These are phyloP conservation scores for Oreochromis mossambicus DNA, from an alignment of 2,797 vertebrate genomes.

Conservation along the genomic window DNA sequence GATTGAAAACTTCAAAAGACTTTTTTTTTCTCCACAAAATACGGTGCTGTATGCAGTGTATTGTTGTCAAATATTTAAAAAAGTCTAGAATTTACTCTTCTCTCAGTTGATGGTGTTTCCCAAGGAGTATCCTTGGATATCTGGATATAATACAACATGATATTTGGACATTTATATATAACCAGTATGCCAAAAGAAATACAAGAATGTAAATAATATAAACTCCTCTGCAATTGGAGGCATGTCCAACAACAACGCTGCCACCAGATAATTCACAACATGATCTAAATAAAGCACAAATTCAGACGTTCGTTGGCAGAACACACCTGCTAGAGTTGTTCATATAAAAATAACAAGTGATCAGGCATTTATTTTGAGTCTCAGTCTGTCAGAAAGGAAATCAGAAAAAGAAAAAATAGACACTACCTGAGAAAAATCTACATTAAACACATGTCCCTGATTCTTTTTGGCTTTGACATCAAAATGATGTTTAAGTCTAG, in stretches of 20 bases:
- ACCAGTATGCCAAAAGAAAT: background rate
- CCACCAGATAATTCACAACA: background rate
- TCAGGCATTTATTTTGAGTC: background rate
- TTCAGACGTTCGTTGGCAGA: background rate
- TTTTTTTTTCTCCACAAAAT: background rate
- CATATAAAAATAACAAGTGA: background rate
- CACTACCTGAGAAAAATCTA: background rate
- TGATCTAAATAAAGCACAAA: background rate
- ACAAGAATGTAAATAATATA: background rate
- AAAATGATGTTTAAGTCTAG: background rate
- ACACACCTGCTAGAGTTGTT: background rate
- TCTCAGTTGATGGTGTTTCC: background rate
- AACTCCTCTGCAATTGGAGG: background rate
- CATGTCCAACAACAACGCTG: background rate
- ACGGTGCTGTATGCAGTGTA: background rate
- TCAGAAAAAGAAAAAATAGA: background rate
- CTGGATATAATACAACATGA: background rate
- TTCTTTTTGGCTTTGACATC: background rate
- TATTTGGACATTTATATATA: background rate
- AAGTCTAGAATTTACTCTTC: background rate
- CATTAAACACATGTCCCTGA: background rate
- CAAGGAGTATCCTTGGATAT: background rate
- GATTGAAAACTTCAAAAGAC: background rate
- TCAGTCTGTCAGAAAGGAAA: background rate
- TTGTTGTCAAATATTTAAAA: background rate